phyloP scores from a whole-genome alignment of 2,888 invertebrate genomes.

The Parnassius smintheus region DNA sequence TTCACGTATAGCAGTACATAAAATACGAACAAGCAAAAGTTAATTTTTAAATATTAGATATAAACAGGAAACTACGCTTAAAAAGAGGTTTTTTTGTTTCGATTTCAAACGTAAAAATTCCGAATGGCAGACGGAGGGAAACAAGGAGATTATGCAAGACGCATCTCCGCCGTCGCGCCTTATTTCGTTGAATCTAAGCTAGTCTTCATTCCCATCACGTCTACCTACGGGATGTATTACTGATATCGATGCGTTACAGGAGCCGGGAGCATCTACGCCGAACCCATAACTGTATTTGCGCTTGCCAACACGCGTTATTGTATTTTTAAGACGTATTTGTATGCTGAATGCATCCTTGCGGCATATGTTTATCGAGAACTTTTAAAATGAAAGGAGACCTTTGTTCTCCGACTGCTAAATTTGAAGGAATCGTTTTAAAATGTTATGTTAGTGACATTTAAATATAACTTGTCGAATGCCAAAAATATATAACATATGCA shows the following conservation, averaged over 20 bases:
- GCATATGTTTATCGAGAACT: slow-evolving; percentile 70
- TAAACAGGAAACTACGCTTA: no score
- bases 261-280: slow-evolving; percentile 44
- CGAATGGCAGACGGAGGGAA: slow-evolving; percentile 31
- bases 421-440: slow-evolving; percentile 23
- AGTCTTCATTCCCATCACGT: slow-evolving; percentile 63
- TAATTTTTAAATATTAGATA: no score
- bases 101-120: slow-evolving; percentile 19
- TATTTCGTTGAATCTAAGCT: slow-evolving; percentile 57
- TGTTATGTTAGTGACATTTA: neutral
- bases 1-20: no score
- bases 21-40: no score
- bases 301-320: slow-evolving; percentile 66
- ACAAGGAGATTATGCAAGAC: slow-evolving; percentile 59
- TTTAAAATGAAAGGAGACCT: slow-evolving; percentile 64
- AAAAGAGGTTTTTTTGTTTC: neutral
- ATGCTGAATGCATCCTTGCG: slow-evolving; percentile 62
- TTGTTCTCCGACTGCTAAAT: slow-evolving; percentile 40
- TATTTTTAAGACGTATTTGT: slow-evolving; percentile 65
- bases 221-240: slow-evolving; percentile 68
- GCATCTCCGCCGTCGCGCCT: slow-evolving; percentile 55
- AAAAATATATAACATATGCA: no score
- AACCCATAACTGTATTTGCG: slow-evolving; percentile 54
- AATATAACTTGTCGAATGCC: neutral
- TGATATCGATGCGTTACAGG: slow-evolving; percentile 58